A percentile compares a stretch with the other conserved stretches of the same genome.
Conservation (phyloP, 2,888 invertebrate species). For the Erebia ligea region DNA sequence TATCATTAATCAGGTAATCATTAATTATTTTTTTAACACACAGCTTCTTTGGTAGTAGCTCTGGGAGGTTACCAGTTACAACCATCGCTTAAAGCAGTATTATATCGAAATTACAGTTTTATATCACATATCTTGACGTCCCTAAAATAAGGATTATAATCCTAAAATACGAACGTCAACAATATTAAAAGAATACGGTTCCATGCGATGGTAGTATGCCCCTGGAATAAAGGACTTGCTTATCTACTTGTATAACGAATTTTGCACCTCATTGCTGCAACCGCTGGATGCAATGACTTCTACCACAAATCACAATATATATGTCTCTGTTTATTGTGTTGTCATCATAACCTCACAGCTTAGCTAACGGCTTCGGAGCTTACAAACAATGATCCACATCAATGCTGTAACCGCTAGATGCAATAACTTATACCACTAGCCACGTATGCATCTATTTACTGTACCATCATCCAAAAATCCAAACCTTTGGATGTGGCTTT, state of each 20-base stretch:
- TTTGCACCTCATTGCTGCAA: no score
- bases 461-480: slow-evolving; percentile 49
- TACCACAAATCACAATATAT: slow-evolving; percentile 35
- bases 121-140: no score
- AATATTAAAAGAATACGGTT: no score
- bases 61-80: not conserved
- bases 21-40: no score
- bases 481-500: slow-evolving; percentile 21
- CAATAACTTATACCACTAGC: slow-evolving; percentile 15
- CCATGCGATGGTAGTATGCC: no score
- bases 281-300: slow-evolving; percentile 10
- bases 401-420: not conserved
- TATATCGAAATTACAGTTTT: no score
- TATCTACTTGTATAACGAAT: no score
- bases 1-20: not conserved
- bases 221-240: no score
- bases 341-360: slow-evolving; percentile 47
- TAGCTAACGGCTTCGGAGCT: slow-evolving; percentile 18
- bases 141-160: no score
- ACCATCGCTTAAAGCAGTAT: no score
- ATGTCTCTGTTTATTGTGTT: slow-evolving; percentile 49
- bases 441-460: slow-evolving; percentile 49
- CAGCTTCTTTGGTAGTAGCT: not conserved
- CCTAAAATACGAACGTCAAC: no score
- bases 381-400: slow-evolving; percentile 32